Conservation (phyloP, 2,113 vertebrate genomes). For the Pristiophorus japonicus region DNA sequence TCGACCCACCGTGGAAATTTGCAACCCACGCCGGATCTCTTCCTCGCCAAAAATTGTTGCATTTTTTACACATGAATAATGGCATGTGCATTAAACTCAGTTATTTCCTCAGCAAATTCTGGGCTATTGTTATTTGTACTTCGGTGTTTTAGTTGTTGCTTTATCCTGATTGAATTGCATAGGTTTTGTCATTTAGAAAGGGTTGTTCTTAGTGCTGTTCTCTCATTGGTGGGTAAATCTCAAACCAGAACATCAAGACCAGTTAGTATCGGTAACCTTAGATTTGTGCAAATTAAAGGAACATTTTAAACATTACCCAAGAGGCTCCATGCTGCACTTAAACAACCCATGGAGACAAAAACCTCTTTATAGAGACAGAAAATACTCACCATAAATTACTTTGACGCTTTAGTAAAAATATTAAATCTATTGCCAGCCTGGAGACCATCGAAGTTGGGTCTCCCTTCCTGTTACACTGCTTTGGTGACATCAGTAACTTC, state of each 20-base stretch:
- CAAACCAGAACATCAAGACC: not conserved
- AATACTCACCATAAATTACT: not conserved
- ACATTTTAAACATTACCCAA: not conserved
- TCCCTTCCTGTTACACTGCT: too few species aligned
- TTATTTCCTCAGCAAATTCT: not conserved
- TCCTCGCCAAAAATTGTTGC: too few species aligned
- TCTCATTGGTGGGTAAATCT: not conserved
- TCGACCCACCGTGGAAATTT: not conserved
- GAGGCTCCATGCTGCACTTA: not conserved
- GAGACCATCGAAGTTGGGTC: too few species aligned
- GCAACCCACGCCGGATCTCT: too few species aligned
- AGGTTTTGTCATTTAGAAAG: not conserved
- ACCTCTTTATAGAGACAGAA: not conserved
- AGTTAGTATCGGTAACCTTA: not conserved
- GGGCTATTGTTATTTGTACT: not conserved
- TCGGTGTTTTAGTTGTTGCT: not conserved
- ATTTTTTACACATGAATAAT: too few species aligned
- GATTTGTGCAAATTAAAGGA: not conserved
- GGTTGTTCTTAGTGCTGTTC: not conserved
- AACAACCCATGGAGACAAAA: not conserved
- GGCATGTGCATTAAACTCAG: too few species aligned
- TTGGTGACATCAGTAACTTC: too few species aligned
- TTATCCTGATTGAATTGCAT: too few species aligned
- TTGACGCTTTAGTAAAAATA: not conserved
- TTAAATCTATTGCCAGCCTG: not conserved